phyloP scores from a whole-genome alignment of 2,113 vertebrate genomes.

The Phrynosoma blainvillii region DNA sequence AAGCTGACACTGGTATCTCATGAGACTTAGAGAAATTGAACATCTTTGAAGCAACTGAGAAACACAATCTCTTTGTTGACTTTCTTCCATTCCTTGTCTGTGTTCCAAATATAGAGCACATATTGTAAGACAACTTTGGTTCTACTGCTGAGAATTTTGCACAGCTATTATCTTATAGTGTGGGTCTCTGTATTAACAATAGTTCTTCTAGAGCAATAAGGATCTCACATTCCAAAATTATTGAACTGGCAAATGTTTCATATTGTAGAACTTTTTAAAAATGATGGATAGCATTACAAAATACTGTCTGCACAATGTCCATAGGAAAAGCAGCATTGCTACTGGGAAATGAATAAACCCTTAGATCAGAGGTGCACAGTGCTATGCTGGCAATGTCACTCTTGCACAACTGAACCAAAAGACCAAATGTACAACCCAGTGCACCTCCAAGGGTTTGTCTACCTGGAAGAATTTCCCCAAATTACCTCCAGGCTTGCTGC shows the following conservation, averaged over 20 bases:
- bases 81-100: conserved; percentile 34
- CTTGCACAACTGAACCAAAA: too few relatives aligned
- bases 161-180: not conserved
- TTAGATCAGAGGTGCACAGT: too few relatives aligned
- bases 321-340: not conserved
- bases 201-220: not conserved
- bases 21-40: conserved; percentile 25
- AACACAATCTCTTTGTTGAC: not conserved
- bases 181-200: not conserved
- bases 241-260: conserved; percentile 25
- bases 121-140: not conserved
- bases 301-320: not conserved
- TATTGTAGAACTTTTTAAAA: not conserved
- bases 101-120: not conserved
- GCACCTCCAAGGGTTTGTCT: too few relatives aligned
- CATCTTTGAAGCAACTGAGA: conserved; percentile 8
- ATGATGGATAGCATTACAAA: not conserved
- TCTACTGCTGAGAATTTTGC: not conserved
- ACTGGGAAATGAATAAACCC: not conserved
- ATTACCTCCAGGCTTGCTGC: too few relatives aligned
- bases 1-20: conserved; percentile 22
- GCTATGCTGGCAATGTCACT: too few relatives aligned
- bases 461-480: too few relatives aligned
- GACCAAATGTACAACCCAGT: too few relatives aligned
- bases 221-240: not conserved